Conservation (phyloP, 2,797 vertebrate genomes). For the Furcifer pardalis region DNA sequence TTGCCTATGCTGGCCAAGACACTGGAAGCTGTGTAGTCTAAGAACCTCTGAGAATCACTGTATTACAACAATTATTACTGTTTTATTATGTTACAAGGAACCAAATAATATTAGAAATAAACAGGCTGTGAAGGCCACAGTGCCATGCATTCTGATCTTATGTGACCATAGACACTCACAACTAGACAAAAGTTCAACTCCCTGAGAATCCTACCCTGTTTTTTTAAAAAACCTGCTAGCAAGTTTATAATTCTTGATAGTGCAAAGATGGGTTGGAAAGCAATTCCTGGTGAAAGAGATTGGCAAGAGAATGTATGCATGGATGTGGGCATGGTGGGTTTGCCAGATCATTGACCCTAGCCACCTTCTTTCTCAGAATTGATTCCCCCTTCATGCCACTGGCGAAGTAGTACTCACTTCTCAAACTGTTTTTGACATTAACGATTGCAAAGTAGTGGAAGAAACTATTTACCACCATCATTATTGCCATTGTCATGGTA, state of each 20-base stretch:
- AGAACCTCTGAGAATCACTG: no score
- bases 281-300: not conserved
- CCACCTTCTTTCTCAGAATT: not conserved
- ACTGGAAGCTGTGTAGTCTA: no score
- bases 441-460: not conserved
- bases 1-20: no score
- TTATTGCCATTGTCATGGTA: no score
- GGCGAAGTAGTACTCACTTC: not conserved
- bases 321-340: not conserved
- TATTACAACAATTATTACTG: not conserved
- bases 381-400: not conserved
- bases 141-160: not conserved
- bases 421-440: not conserved
- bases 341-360: not conserved
- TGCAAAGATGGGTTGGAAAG: not conserved
- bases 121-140: not conserved
- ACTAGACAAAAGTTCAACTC: not conserved
- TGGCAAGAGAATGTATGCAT: not conserved
- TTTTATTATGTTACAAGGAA: not conserved
- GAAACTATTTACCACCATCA: not conserved
- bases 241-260: not conserved
- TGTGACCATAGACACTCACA: not conserved
- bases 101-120: not conserved
- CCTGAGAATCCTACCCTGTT: not conserved
- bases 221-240: not conserved